Base-by-base conservation (phyloP, 2,797 vertebrate genomes). In the Acanthurus tractus region DNA sequence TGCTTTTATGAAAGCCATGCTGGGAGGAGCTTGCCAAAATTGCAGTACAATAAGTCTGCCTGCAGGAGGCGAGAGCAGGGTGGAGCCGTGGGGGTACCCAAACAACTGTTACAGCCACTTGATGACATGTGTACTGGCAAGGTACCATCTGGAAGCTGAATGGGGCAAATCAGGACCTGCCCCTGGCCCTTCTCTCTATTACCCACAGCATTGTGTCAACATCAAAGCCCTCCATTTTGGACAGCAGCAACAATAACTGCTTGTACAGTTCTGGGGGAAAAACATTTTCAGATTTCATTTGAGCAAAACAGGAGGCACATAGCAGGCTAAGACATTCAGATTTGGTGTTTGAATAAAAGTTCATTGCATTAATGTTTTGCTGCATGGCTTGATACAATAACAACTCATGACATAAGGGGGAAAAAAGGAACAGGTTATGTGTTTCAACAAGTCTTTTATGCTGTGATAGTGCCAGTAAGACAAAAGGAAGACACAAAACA, bases 1-100 rank as follows among this genome's bases (percentile, higher is more conserved):
- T 92, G 94, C 83, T 94, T 95, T 95, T 94, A 94, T 94, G 92
- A 94, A 94, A 92, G 91, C 92, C 87, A 86, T 85, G 90, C 92
- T 88, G 87, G 86, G 89, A 86, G 93, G 86, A 88, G 89, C 92
- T 84, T 83, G 89, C 76, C 81, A 89, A 90, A 85, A 82, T 87
- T 91, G 94, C 85, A 94, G 89, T 95, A 90, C 91, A 92, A 92
- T 86, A 86, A 88, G 87, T 90, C 84, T 84, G 90, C 94, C 95
- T 95, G 93, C 93, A 96, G 95, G 94, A 92, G 95, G 94, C 92
- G 81, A 89, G 85, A 88, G 87, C 73, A 89, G 90, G 89, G 92
- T 83, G 88, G 88, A 88, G 93, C 78, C 84, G 63, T 62, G 36
- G 89, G 90, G 87, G 79, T 73, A 84, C 83, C 81, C 78, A 84